A percentile compares a stretch with the other conserved stretches of the same genome.
Conservation (phyloP, 1,140 invertebrate genomes). For the Drosophila willistoni region DNA sequence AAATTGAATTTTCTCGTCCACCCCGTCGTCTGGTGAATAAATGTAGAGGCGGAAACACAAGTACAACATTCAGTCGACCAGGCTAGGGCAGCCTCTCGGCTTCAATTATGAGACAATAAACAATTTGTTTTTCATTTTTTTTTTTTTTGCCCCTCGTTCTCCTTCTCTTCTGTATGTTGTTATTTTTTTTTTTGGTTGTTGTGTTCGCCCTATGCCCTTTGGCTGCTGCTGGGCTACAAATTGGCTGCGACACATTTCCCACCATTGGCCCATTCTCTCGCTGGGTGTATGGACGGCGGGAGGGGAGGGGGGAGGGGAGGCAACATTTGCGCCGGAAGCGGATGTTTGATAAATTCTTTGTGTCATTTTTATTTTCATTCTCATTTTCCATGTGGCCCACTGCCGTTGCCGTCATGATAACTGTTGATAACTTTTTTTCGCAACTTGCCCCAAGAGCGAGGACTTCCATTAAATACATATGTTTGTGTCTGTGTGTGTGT, state of each 20-base stretch:
- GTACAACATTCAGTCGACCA: background rate
- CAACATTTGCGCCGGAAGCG: conserved; percentile 56
- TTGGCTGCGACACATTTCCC: conserved; percentile 43
- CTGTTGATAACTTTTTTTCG: conserved; percentile 41
- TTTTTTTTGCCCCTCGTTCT: no score
- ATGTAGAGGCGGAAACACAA: no score
- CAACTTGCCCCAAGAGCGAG: background rate
- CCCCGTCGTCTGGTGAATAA: no score
- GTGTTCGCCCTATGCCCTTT: conserved; percentile 5
- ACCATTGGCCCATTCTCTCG: background rate
- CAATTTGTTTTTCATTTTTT: conserved; percentile 49
- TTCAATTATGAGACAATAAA: conserved; percentile 70
- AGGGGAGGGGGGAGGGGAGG: background rate
- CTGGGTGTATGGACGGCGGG: background rate
- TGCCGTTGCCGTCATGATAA: conserved; percentile 43
- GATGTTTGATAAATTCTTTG: conserved; percentile 72
- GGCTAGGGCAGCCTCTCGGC: conserved; percentile 30
- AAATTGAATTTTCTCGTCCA: no score
- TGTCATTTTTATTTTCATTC: conserved; percentile 60
- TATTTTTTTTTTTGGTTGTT: background rate
- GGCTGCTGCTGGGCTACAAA: conserved; percentile 35
- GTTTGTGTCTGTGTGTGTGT: background rate
- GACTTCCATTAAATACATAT: background rate
- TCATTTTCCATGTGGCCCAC: conserved; percentile 17
- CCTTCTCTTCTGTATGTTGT: no score